Percentiles rank a stretch among this genome's conserved stretches.
Conservation (phyloP, 2,797 vertebrate genomes). For the Tarsius wallacei region DNA sequence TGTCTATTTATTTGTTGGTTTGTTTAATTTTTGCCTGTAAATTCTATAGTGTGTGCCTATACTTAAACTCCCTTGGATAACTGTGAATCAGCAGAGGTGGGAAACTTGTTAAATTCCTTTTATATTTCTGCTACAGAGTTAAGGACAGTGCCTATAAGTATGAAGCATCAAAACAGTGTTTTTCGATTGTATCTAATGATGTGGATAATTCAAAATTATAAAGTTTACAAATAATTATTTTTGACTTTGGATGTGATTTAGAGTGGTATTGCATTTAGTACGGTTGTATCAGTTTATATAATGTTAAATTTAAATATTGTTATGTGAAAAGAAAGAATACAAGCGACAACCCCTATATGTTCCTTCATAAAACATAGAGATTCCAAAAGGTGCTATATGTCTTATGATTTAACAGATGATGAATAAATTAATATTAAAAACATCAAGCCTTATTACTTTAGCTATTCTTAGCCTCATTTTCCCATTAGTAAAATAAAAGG, state of each 20-base stretch:
- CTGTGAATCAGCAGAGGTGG: neutral
- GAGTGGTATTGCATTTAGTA: neutral
- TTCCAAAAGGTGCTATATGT: neutral
- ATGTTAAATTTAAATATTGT: neutral
- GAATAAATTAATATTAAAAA: constrained; percentile 9
- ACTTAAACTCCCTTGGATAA: neutral
- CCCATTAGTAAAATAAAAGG: neutral
- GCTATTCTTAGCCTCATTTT: neutral
- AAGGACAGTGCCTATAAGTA: neutral
- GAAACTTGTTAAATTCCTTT: neutral
- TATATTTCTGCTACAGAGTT: neutral
- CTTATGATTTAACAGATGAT: neutral
- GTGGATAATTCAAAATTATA: neutral
- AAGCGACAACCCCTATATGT: neutral
- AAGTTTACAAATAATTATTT: neutral
- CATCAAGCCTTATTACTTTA: neutral
- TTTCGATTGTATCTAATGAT: constrained; percentile 37
- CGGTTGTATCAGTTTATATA: neutral
- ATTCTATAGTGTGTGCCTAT: neutral
- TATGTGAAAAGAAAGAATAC: neutral
- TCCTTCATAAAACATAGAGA: neutral
- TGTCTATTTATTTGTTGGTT: neutral
- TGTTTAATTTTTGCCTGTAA: neutral
- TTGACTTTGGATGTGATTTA: constrained; percentile 12
- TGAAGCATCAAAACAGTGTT: neutral